A percentile compares a stretch with the other conserved stretches of the same genome.
These are phyloP conservation scores for Actenoides hombroni DNA, from an alignment of 2,113 vertebrate genomes.

Conservation along the genomic window DNA sequence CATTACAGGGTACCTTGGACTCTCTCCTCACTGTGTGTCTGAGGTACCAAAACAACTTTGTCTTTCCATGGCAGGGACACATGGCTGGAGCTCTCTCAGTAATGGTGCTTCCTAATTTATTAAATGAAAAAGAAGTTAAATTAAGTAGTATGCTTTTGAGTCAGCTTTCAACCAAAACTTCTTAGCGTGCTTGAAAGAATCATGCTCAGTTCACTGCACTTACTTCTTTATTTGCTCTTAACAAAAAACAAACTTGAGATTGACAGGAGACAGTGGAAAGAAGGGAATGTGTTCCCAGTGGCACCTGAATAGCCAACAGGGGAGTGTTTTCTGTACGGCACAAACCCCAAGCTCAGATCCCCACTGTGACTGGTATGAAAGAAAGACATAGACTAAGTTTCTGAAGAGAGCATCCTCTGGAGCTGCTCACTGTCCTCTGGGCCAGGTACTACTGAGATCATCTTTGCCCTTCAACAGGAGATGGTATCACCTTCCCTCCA, in stretches of 20 bases:
- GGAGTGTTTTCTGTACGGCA: not conserved
- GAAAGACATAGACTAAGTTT: not conserved
- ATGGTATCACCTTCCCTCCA: not conserved
- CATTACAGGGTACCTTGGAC: not conserved
- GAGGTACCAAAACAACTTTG: not conserved
- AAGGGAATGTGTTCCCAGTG: not conserved
- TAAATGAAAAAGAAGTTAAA: not conserved
- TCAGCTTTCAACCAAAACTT: not conserved
- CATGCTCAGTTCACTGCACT: not conserved
- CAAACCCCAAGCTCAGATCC: not conserved
- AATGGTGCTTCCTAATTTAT: not conserved
- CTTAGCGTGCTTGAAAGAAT: not conserved
- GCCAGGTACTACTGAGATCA: not conserved
- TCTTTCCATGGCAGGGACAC: not conserved
- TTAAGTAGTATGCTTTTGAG: not conserved
- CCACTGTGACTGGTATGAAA: not conserved
- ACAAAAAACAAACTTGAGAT: not conserved
- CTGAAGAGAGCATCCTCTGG: not conserved
- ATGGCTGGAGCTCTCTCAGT: not conserved
- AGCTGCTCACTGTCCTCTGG: rapidly evolving
- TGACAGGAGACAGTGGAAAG: not conserved
- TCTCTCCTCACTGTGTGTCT: rapidly evolving
- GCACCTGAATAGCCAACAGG: not conserved
- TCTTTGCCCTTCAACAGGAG: not conserved
- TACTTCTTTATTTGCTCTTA: not conserved